These are phyloP conservation scores for Trichosurus vulpecula DNA, from an alignment of 2,797 vertebrate species.

Conservation along the genomic window DNA sequence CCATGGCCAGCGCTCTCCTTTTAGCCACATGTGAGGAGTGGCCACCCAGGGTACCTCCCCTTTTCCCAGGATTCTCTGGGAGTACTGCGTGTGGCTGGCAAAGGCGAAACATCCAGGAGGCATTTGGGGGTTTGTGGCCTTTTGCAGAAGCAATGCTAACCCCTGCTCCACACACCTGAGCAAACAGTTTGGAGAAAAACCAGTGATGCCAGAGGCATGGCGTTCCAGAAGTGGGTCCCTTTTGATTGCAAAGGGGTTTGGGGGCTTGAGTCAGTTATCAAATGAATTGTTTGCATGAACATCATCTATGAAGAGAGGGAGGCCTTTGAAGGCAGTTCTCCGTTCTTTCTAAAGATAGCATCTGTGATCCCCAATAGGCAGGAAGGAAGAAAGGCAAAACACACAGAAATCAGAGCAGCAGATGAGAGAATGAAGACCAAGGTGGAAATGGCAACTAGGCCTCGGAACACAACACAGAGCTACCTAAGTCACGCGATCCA, in stretches of 20 bases:
- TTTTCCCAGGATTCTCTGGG: neutral
- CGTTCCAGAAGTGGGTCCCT: conserved; percentile 28
- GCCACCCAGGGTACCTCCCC: neutral
- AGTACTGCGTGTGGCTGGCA: neutral
- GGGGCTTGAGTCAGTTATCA: conserved; percentile 30
- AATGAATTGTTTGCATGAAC: conserved; percentile 19
- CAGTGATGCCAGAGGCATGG: conserved; percentile 22
- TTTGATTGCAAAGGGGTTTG: conserved; percentile 24
- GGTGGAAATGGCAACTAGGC: neutral
- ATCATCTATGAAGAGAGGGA: neutral
- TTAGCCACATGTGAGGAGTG: neutral
- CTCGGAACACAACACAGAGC: conserved; percentile 34
- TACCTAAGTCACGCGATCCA: neutral
- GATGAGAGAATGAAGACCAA: neutral
- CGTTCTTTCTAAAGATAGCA: conserved; percentile 47
- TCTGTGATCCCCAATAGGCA: conserved; percentile 11
- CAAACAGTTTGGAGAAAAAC: conserved; percentile 49
- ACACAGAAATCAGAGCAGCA: neutral
- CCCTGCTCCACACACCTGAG: conserved; percentile 31
- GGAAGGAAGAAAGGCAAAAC: neutral
- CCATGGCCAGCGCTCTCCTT: neutral
- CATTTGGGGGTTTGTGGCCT: neutral
- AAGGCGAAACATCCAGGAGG: neutral
- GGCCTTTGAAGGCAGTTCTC: conserved; percentile 12
- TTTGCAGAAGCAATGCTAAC: conserved; percentile 27